Evolutionary conservation across 2,113 vertebrate genomes (phyloP).

Genomic region (Amblyopsis rosae): DNA sequence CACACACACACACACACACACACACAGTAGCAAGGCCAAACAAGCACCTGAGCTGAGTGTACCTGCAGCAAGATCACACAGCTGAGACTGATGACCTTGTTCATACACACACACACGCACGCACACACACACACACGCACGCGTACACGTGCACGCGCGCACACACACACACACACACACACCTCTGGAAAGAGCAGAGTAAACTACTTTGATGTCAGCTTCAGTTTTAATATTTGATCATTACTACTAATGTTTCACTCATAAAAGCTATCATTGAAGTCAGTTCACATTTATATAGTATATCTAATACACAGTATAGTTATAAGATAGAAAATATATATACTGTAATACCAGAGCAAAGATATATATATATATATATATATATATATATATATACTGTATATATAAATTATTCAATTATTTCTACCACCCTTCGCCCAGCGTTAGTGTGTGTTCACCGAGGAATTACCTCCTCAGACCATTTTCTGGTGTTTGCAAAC

Average conservation of each 20-base stretch:
- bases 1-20: background rate
- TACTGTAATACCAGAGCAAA: background rate
- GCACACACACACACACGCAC: background rate
- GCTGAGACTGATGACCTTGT: slow-evolving; percentile 42
- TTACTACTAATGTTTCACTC: background rate
- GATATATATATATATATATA: background rate
- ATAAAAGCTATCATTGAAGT: background rate
- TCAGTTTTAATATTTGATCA: background rate
- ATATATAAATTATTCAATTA: too few species aligned
- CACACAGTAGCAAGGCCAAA: slow-evolving; percentile 46
- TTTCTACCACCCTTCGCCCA: too few species aligned
- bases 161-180: too few species aligned
- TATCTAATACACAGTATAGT: too few species aligned
- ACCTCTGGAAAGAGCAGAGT: background rate
- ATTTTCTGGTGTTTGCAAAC: too few species aligned
- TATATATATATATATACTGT: too few species aligned
- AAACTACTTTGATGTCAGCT: background rate
- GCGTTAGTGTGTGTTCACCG: too few species aligned
- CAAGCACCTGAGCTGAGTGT: slow-evolving; percentile 19
- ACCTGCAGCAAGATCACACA: slow-evolving; percentile 42
- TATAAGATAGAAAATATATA: too few species aligned
- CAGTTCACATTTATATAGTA: background rate
- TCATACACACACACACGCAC: slow-evolving; percentile 4
- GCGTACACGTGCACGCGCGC: too few species aligned
- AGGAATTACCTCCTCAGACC: too few species aligned